These are phyloP conservation scores for Dolichopus griseipennis DNA, from an alignment of 2,888 invertebrate species.

Conservation along the genomic window DNA sequence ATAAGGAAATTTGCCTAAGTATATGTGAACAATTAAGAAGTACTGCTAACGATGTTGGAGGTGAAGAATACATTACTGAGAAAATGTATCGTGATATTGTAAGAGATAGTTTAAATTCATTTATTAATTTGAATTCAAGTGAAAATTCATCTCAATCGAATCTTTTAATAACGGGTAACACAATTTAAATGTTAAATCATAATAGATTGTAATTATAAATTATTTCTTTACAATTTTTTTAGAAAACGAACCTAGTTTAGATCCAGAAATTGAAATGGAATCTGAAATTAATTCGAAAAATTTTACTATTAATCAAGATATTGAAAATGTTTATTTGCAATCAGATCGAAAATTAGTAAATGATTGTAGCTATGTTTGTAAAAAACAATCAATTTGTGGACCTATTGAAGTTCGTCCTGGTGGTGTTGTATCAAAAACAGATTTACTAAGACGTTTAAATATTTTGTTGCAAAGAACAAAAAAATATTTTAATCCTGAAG, in stretches of 20 bases:
- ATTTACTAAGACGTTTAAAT: slow-evolving; percentile 12
- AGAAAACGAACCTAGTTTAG: too few relatives aligned
- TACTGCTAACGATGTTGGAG: background rate
- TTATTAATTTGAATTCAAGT: background rate
- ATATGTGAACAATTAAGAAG: slow-evolving; percentile 8
- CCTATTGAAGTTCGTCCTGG: too few relatives aligned
- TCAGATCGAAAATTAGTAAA: too few relatives aligned
- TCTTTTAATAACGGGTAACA: background rate
- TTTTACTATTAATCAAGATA: background rate
- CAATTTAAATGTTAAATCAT: too few relatives aligned
- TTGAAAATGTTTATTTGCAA: too few relatives aligned
- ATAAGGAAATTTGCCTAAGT: slow-evolving; percentile 14
- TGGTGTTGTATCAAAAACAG: background rate
- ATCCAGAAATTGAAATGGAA: too few relatives aligned
- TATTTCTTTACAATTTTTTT: background rate
- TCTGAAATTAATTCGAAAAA: background rate
- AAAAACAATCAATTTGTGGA: too few relatives aligned
- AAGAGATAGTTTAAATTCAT: background rate
- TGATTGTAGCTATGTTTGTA: too few relatives aligned
- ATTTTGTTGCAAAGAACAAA: slow-evolving; percentile 13
- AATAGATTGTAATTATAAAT: too few relatives aligned
- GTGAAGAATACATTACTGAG: background rate
- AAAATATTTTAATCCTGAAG: slow-evolving; percentile 14
- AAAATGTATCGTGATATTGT: background rate
- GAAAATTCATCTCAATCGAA: slow-evolving; percentile 1